Evolutionary conservation across 2,113 vertebrate species (phyloP), one percentile per base, ranked within the genome.

Genomic region (Haliaeetus leucogaster): DNA sequence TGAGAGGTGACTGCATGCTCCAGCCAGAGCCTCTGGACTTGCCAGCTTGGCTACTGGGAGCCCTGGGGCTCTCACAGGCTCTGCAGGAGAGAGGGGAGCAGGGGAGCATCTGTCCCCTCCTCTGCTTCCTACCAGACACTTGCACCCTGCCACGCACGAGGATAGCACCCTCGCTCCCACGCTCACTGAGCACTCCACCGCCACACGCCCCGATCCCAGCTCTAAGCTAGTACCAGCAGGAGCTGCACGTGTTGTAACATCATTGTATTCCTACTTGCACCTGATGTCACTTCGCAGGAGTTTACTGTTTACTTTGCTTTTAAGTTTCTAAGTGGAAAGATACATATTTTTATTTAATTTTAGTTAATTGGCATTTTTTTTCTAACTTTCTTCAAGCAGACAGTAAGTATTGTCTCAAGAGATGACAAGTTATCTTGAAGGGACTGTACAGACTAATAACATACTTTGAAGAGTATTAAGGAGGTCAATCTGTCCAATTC

Each of bases 401-500:
- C 67, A 71, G 68, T 26, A 52, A 89, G 29, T 29, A 23, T 8
- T 86, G 59, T 55, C 68, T 96, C 72, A 62, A 71, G 80, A 94
- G 81, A 61, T 36, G 65, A 58, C 55, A 82, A 84, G 43, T 56
- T 59, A 13, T 78, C 80, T 62, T 72, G 77, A 89, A 95, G 65
- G 73, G 70, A 91, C 89, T 68, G 68, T 19, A 58, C 40, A 56
- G 84, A 92, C 63, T 61, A 86, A 76, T 71, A 86, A 91, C 25
- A 14, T n/a, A 58, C 72, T 91, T 73, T 92, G 76, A 87, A 78
- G 74, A 96, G 86, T 21, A 89, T 65, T 88, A 86, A 92, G 81
- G 80, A 86, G 82, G 88, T 93, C 89, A 93, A 40, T 79, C 89
- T 94, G 86, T 85, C 91, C 96, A 87, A 97, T 92, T 92, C 78